These are phyloP conservation scores for Nestor notabilis DNA, from an alignment of 2,113 vertebrate species.

Conservation along the genomic window DNA sequence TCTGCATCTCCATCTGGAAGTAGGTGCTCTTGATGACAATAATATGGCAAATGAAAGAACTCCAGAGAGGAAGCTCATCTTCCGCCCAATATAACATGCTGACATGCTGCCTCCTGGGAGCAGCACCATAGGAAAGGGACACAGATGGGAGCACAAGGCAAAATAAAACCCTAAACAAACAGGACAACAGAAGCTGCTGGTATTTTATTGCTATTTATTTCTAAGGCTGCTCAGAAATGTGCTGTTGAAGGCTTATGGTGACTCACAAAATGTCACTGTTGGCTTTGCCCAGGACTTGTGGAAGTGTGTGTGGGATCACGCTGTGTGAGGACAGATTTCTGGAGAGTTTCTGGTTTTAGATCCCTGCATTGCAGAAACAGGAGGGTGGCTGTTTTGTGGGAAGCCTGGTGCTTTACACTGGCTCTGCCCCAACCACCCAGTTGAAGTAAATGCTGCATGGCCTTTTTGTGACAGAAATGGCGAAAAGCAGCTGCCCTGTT, in stretches of 20 bases:
- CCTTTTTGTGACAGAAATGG: background rate
- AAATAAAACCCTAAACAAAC: background rate
- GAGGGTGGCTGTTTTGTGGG: background rate
- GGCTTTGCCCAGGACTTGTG: background rate
- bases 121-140: background rate
- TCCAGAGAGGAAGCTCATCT: background rate
- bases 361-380: background rate
- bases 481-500: background rate
- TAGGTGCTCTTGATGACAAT: background rate
- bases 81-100: background rate
- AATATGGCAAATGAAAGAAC: background rate
- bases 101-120: background rate
- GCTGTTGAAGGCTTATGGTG: rapidly evolving
- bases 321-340: background rate
- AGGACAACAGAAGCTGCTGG: background rate
- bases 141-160: constrained; percentile 30
- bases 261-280: background rate
- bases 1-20: constrained; percentile 62
- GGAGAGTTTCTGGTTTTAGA: background rate
- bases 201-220: background rate
- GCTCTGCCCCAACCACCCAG: background rate
- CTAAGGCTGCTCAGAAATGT: background rate
- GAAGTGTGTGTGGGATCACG: rapidly evolving
- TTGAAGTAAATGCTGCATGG: rapidly evolving
- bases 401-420: background rate